A percentile compares a stretch with the other conserved stretches of the same genome.
phyloP scores from a whole-genome alignment of 2,797 vertebrate genomes.

The Sebastes trivittatus region DNA sequence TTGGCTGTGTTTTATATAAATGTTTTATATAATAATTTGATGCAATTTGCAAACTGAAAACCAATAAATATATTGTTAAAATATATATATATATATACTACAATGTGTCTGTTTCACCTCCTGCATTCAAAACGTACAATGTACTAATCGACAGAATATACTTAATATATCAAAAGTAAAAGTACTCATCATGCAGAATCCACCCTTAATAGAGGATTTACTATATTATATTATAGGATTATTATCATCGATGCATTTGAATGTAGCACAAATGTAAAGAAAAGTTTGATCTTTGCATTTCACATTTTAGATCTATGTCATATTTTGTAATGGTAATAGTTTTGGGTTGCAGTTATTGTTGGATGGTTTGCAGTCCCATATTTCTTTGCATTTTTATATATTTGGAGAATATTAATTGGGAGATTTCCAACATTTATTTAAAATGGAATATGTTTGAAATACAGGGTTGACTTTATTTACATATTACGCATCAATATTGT shows the following conservation, averaged over 20 bases:
- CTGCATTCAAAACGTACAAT: background rate
- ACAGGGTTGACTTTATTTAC: too few relatives aligned
- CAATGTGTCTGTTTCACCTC: background rate
- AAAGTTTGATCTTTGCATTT: background rate
- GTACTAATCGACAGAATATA: background rate
- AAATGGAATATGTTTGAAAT: too few relatives aligned
- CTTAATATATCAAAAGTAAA: background rate
- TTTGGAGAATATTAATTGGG: background rate
- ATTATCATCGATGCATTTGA: too few relatives aligned
- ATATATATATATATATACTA: background rate
- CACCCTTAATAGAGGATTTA: background rate
- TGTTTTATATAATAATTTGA: too few relatives aligned
- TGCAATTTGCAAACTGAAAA: too few relatives aligned
- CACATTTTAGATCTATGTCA: background rate
- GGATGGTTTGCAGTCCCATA: background rate
- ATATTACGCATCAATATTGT: fast-evolving
- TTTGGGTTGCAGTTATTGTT: background rate
- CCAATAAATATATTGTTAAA: too few relatives aligned
- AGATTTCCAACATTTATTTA: too few relatives aligned
- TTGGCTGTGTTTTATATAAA: too few relatives aligned
- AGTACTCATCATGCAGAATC: background rate
- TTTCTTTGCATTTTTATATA: background rate
- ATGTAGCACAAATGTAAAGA: too few relatives aligned
- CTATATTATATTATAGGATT: too few relatives aligned
- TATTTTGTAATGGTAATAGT: background rate